Percentiles rank a stretch among this genome's conserved stretches.
phyloP scores from a whole-genome alignment of 2,888 invertebrate genomes.

The Eilema depressum region DNA sequence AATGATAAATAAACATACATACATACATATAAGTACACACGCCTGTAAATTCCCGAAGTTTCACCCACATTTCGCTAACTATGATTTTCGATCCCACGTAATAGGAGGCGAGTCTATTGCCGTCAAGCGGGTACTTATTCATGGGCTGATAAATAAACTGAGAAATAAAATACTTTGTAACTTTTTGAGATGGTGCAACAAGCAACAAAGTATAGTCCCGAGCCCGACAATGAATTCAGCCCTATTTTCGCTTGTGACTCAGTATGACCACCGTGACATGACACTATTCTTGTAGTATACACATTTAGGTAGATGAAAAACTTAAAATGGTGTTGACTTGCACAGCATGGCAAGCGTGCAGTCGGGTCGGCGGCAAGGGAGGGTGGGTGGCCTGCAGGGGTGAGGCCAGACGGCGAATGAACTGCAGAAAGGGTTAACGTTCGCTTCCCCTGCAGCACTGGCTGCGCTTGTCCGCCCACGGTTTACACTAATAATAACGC shows the following conservation, averaged over 20 bases:
- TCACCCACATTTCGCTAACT: too few relatives aligned
- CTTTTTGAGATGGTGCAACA: too few relatives aligned
- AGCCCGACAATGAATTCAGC: not conserved
- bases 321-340: constrained; percentile 71
- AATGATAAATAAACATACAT: too few relatives aligned
- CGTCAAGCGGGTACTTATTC: too few relatives aligned
- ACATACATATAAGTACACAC: too few relatives aligned
- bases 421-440: constrained; percentile 88
- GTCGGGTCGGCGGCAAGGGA: constrained; percentile 71
- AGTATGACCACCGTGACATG: too few relatives aligned
- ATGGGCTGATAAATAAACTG: too few relatives aligned
- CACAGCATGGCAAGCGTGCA: constrained; percentile 75
- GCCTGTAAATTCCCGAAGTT: too few relatives aligned
- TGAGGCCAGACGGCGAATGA: constrained; percentile 88
- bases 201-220: too few relatives aligned
- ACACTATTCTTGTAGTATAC: not conserved
- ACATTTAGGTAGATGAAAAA: constrained; percentile 9
- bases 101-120: too few relatives aligned
- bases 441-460: constrained; percentile 85
- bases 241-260: not conserved
- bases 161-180: too few relatives aligned
- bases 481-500: constrained; percentile 57
- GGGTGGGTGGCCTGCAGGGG: constrained; percentile 75
- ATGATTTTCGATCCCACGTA: too few relatives aligned
- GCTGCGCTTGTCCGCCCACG: constrained; percentile 79